Evolutionary conservation across 2,888 invertebrate genomes (phyloP).

Genomic region (Chironomus tentans): DNA sequence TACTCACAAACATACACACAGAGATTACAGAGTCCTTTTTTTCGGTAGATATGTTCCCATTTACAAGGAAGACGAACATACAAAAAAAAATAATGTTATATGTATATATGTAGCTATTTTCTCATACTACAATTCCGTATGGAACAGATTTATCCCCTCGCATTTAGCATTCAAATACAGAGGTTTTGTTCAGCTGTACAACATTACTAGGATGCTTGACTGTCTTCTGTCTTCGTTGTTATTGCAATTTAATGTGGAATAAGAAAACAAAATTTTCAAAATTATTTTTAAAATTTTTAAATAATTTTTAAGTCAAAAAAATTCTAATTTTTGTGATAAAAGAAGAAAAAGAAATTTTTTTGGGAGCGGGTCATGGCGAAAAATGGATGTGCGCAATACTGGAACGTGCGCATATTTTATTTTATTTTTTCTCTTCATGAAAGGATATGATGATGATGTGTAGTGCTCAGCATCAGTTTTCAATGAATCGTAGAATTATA

Average conservation of each 20-base stretch:
- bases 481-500: conserved; percentile 22
- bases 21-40: neutral
- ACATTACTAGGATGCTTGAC: neutral
- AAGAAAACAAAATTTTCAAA: too few species aligned
- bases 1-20: conserved; percentile 3
- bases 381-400: conserved; percentile 5
- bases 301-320: neutral
- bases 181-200: conserved; percentile 1
- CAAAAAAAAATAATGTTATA: neutral
- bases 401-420: conserved; percentile 22
- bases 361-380: neutral
- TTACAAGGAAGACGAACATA: neutral
- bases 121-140: neutral
- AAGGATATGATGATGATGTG: conserved; percentile 19
- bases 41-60: too few species aligned
- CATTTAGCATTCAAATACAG: conserved; percentile 18
- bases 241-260: too few species aligned
- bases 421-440: neutral
- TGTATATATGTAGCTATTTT: neutral
- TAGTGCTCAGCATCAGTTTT: conserved; percentile 25
- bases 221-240: too few species aligned
- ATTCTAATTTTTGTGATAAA: neutral
- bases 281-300: neutral
- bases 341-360: neutral
- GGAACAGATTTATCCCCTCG: conserved; percentile 8